Percentiles rank a stretch among this genome's conserved stretches.
Evolutionary conservation across 2,113 vertebrate species (phyloP).

Genomic region (Sebastes schlegelii): DNA sequence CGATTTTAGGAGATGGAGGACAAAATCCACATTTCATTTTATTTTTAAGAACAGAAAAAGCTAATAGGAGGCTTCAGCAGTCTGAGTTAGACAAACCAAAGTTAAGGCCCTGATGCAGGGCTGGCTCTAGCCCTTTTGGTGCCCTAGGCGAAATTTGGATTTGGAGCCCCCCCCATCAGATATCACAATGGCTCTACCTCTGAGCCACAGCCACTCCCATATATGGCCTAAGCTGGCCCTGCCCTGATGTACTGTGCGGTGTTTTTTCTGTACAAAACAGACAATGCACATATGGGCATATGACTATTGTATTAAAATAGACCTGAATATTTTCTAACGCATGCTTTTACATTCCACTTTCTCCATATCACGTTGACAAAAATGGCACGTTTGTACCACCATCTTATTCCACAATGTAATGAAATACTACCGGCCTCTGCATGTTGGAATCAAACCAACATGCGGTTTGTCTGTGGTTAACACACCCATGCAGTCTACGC

Average conservation of each 20-base stretch:
- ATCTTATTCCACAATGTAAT: background rate
- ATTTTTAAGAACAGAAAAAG: background rate
- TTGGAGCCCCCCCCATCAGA: too few relatives aligned
- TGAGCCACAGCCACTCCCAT: too few relatives aligned
- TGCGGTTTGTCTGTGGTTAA: conserved; percentile 21
- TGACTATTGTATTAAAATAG: background rate
- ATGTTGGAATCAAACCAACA: conserved; percentile 12
- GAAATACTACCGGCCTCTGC: background rate
- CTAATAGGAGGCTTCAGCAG: background rate
- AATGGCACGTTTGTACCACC: background rate
- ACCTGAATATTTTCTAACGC: background rate
- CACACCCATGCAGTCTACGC: conserved; percentile 16
- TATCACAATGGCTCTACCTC: too few relatives aligned
- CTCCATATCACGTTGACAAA: background rate
- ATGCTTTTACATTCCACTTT: background rate
- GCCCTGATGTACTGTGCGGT: too few relatives aligned
- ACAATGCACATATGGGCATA: background rate
- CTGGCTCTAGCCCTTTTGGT: too few relatives aligned
- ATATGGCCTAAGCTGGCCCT: too few relatives aligned
- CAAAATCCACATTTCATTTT: background rate
- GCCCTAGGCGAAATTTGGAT: too few relatives aligned
- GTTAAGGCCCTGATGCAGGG: too few relatives aligned
- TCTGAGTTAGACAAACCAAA: background rate
- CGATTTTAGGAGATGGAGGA: background rate
- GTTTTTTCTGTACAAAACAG: background rate